Evolutionary conservation across 2,888 invertebrate genomes (phyloP).

Genomic region (Pachymerium ferrugineum): DNA sequence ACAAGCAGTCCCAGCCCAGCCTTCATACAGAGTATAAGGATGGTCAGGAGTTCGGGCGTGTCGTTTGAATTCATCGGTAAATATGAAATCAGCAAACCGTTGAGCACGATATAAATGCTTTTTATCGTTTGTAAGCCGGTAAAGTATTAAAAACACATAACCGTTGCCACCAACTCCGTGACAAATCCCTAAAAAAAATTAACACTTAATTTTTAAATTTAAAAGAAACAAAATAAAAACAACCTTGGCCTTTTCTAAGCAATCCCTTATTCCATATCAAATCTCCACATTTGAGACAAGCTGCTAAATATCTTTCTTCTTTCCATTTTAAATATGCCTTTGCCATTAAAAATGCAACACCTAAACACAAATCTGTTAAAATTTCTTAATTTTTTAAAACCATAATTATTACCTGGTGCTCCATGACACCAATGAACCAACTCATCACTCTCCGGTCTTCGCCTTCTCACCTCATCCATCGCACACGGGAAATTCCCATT

Average conservation of each 20-base stretch:
- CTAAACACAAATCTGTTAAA: conserved; percentile 40
- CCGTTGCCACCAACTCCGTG: conserved; percentile 75
- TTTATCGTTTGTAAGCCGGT: conserved; percentile 64
- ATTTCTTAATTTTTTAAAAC: not conserved
- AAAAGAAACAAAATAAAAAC: not conserved
- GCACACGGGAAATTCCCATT: conserved; percentile 73
- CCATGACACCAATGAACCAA: conserved; percentile 89
- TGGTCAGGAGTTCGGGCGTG: conserved; percentile 63
- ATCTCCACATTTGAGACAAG: conserved; percentile 64
- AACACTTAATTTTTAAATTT: conserved; percentile 46
- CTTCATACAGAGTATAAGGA: conserved; percentile 80
- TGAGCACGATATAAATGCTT: conserved; percentile 60
- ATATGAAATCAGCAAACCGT: conserved; percentile 30
- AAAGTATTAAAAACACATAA: conserved; percentile 64
- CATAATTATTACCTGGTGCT: conserved; percentile 57
- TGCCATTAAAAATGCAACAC: conserved; percentile 72
- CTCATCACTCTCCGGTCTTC: conserved; percentile 55
- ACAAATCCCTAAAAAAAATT: conserved; percentile 59
- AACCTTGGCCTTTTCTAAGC: conserved; percentile 72
- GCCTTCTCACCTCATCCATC: conserved; percentile 60
- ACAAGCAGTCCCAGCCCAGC: conserved; percentile 77
- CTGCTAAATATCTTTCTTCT: conserved; percentile 64
- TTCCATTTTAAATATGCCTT: conserved; percentile 70
- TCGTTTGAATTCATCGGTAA: not conserved
- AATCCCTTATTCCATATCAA: conserved; percentile 77